phyloP scores from a whole-genome alignment of 1,140 invertebrate genomes.

The Rhagoletis pomonella region DNA sequence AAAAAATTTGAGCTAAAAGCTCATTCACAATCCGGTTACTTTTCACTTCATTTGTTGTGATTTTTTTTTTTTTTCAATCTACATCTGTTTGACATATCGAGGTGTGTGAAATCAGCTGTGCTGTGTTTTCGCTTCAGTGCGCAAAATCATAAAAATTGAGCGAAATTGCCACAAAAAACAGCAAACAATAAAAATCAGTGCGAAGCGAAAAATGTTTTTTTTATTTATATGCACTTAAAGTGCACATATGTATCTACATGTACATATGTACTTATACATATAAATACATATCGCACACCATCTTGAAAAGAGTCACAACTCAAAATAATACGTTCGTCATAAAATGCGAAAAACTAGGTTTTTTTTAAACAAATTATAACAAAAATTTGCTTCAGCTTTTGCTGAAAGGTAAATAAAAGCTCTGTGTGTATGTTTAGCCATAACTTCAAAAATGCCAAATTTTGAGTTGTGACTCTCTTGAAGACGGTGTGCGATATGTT shows the following conservation, averaged over 20 bases:
- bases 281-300: not conserved
- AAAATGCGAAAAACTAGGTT: too few species aligned
- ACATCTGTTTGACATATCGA: not conserved
- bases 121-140: constrained; percentile 4
- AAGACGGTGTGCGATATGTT: too few species aligned
- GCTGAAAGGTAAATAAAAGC: too few species aligned
- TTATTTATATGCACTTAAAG: not conserved
- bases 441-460: too few species aligned
- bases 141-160: not conserved
- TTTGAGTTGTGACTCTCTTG: too few species aligned
- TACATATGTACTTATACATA: not conserved
- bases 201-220: not conserved
- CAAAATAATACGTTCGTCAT: too few species aligned
- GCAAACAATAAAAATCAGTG: constrained; percentile 18
- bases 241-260: not conserved
- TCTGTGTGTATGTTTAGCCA: too few species aligned
- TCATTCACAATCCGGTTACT: not conserved
- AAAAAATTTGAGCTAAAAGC: not conserved
- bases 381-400: too few species aligned
- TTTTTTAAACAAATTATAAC: too few species aligned
- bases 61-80: not conserved
- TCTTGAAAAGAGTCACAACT: too few species aligned
- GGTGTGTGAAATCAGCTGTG: constrained; percentile 6
- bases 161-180: constrained; percentile 6
- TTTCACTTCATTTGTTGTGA: not conserved